Evolutionary conservation across 1,140 invertebrate species (phyloP), one percentile per base, ranked within the genome.

Genomic region (Drosophila nasuta): DNA sequence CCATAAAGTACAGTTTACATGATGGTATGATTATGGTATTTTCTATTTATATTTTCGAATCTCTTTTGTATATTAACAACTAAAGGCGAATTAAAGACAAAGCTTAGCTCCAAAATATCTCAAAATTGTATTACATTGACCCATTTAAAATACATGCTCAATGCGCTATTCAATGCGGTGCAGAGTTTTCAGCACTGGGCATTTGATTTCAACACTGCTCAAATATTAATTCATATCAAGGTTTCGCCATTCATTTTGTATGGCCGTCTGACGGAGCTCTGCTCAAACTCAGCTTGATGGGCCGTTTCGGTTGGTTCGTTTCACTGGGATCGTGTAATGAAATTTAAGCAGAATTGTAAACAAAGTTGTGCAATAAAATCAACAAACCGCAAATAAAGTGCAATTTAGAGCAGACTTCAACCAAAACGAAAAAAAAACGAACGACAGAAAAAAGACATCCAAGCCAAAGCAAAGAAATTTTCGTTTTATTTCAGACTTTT

Each of bases 201-300:
- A 82, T 68, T 74, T 56, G 56, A 57, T 52, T 57, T 56, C 41
- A 41, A 60, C 68, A 45, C 75, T 85, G 78, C 71, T 89, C 85
- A 88, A 88, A 88, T 88, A 88, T 88, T 88, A 88, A 88, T 89
- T 89, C 85, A 89, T 89, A 89, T 89, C 85, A 89, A 88, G 85
- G 85, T 85, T 88, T 75, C 77, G 81, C 70, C 79, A 85, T 85
- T 90, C 86, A 79, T 70, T 85, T 85, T 81, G 68, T 72, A 88
- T 83, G 49, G 73, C 41, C 43, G 28, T 45, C 71, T 1, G 10
- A 13, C 7, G 11, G 28, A n/a, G 10, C 6, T 33, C 65, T 15
- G 7, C 49, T 60, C 41, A 15, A 13, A 35, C 54, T 25, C 13
- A 66, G 46, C 59, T 59, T 56, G 51, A 38, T 28, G 15, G 49